Base-by-base conservation (phyloP, 2,797 vertebrate genomes). In the Rhinella marina region DNA sequence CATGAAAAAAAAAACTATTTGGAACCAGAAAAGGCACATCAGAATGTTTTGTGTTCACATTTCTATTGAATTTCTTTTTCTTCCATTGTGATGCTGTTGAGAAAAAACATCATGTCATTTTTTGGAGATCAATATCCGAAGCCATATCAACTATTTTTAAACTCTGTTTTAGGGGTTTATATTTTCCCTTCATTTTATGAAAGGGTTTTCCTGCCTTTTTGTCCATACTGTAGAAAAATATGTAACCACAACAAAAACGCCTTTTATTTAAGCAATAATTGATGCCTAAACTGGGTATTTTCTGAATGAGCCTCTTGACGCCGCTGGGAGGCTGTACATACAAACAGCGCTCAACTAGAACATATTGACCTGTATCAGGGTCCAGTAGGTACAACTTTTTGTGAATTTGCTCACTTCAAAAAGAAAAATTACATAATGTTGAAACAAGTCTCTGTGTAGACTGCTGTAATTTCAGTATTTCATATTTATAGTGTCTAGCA, bases 131-230 rank as follows among this genome's bases (percentile, higher is more conserved):
- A 25, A 48, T 83, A 82, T 79, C 32, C 25, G 21, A 89, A 89
- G 85, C 85, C 85, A 86, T 89, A 89, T 52, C 16, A 56, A 83
- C 25, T 19, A 70, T 56, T 66, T 68, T 82, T 72, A 62, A 78
- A 73, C 88, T 89, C 88, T 89, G 88, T 89, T 89, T 78, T 89
- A 89, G 56, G 88, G 81, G 88, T 89, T 57, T 50, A 52, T 83
- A 23, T 86, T 86, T 32, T 84, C 85, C 85, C 75, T 86, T 86
- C 11, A 77, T 89, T 86, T 56, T 86, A 77, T 66, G 13, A 86
- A 89, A 50, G 88, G 88, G 88, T 29, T 86, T 66, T 29, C 41
- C 82, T 89, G 80, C 84, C 84, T 88, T 88, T 89, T 59, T 89
- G 80, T 89, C 80, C 2, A 84, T 89, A 83, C 1, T 89, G 81